A percentile compares a stretch with the other conserved stretches of the same genome.
Evolutionary conservation across 2,113 vertebrate genomes (phyloP).

Genomic region (Takifugu flavidus): DNA sequence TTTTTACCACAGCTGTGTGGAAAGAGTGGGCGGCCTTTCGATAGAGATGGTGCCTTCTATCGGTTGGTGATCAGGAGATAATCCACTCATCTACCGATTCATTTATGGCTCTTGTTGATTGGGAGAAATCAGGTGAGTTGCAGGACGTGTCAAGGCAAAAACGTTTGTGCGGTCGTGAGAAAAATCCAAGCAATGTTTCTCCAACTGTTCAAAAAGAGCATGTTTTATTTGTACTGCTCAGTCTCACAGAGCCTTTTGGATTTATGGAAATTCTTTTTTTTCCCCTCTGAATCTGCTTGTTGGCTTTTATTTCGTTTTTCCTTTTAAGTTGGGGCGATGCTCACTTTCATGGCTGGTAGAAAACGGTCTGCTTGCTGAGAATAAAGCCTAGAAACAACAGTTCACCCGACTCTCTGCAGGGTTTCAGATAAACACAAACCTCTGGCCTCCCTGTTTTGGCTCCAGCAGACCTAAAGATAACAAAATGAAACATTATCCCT

Average conservation of each 20-base stretch:
- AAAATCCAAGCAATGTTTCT: too few relatives aligned
- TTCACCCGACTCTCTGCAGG: too few relatives aligned
- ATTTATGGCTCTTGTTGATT: too few relatives aligned
- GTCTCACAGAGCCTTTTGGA: background rate
- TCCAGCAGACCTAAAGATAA: too few relatives aligned
- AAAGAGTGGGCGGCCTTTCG: constrained; percentile 4
- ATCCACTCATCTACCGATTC: background rate
- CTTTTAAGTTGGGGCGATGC: background rate
- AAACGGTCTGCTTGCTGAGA: constrained; percentile 12
- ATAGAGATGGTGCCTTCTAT: background rate
- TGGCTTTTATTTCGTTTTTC: background rate
- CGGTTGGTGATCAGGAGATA: constrained; percentile 2
- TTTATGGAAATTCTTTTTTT: background rate
- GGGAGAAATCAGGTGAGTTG: too few relatives aligned
- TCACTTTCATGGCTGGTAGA: background rate
- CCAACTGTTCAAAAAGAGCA: too few relatives aligned
- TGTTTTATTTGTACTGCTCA: too few relatives aligned
- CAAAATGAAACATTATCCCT: too few relatives aligned
- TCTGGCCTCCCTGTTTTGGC: too few relatives aligned
- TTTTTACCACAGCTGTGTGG: constrained; percentile 18
- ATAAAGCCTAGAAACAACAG: background rate
- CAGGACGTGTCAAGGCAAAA: too few relatives aligned
- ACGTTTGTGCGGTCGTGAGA: too few relatives aligned
- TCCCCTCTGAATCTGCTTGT: background rate
- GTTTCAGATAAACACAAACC: too few relatives aligned